Percentiles rank a stretch among this genome's conserved stretches.
phyloP scores from a whole-genome alignment of 2,888 invertebrate species.

The Anodontia alba region DNA sequence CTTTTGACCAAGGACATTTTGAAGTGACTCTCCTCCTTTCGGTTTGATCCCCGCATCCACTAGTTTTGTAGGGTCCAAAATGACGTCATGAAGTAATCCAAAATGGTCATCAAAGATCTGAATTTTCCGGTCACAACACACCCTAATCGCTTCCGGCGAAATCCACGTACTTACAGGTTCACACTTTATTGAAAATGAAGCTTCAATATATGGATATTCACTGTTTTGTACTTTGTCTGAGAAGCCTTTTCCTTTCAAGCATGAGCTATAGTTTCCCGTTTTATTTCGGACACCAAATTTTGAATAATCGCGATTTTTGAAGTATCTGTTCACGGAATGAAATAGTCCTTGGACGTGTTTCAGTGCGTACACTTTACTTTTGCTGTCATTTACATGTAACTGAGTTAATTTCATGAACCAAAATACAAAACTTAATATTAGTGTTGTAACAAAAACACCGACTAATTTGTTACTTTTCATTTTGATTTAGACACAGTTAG shows the following conservation, averaged over 20 bases:
- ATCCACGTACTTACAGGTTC: background rate
- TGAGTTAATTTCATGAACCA: too few species aligned
- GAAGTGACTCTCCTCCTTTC: constrained; percentile 59
- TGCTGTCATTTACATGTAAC: too few species aligned
- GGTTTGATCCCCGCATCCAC: constrained; percentile 7
- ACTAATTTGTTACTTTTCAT: too few species aligned
- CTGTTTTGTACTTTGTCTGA: background rate
- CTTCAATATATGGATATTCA: background rate
- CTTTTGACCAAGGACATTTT: constrained; percentile 47
- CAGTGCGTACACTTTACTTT: background rate
- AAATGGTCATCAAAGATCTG: constrained; percentile 34
- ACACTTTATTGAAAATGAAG: background rate
- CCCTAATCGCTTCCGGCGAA: background rate
- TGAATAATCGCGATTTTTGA: background rate
- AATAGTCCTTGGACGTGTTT: background rate
- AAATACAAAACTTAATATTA: too few species aligned
- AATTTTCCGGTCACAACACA: constrained; percentile 35
- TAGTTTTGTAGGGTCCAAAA: constrained; percentile 28
- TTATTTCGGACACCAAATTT: background rate
- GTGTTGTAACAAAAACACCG: too few species aligned
- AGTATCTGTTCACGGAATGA: background rate
- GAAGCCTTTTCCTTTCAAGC: background rate
- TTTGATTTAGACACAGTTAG: too few species aligned
- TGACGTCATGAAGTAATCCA: constrained; percentile 35
- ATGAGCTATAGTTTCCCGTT: background rate